Evolutionary conservation across 2,113 vertebrate species (phyloP), one percentile per base, ranked within the genome.

Genomic region (Plotosus lineatus): DNA sequence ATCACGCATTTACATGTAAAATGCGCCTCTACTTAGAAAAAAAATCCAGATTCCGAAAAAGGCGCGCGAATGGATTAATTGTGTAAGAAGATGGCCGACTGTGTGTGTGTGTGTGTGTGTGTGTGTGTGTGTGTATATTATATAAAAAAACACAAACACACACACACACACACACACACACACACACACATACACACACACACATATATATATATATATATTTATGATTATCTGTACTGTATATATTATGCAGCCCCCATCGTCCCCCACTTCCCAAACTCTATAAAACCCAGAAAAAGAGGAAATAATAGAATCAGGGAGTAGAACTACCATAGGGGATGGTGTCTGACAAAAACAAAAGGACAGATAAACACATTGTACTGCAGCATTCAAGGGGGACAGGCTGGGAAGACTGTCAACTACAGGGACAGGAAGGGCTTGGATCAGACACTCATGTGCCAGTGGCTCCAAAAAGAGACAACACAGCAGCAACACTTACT

Each of bases 401-500:
- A 75, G 82, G 48, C 69, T 15, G 26, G 38, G 75, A 10, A 28
- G 21, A 23, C 42, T 51, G 55, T n/a, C 51, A 23, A 66, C 51
- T 44, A 82, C 53, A 68, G 63, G 71, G 31, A 77, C 56, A 28
- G 28, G 21, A 46, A 79, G 80, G 84, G 74, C 84, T 87, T 82
- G 82, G 86, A 81, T 85, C 79, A 79, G 80, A 56, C 68, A 81
- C 66, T 58, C 33, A 21, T 77, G 74, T 55, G 82, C 82, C 82
- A 61, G 33, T 56, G 66, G 31, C 56, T 79, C 46, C 60, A 26
- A 60, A 48, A 40, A 50, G 12, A 61, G 36, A 56, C 17, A 36
- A 50, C 31, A 2, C 12, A 53, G 23, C 28, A 38, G 11, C 28
- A 21, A 28, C 23, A 42, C 17, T 26, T 21, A 63, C 9, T 21